Base-by-base conservation (phyloP, 23 tunicate genomes). In the Trididemnum clinides region DNA sequence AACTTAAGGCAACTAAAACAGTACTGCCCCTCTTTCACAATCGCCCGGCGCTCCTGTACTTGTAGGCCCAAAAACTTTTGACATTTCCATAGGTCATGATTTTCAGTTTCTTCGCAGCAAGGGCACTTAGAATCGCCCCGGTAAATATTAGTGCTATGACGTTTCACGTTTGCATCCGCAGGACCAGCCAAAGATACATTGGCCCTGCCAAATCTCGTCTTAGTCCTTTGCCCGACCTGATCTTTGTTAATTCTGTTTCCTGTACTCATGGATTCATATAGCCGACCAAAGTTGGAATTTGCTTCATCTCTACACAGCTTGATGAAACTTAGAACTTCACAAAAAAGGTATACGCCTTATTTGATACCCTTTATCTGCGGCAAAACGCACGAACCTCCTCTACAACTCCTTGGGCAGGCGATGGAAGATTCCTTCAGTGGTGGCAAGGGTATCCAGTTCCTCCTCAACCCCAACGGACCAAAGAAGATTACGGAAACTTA, bases 401-500 rank as follows among this genome's bases (percentile, higher is more conserved):
- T 31, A 37, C 37, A 66, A 31, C 10, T 66, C 75, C 7, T 10
- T 10, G n/a, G 75, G 37, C 19, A 66, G 37, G n/a, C 75, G 36
- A 3, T 6, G 10, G n/a, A 66, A 66, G 4, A 66, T 5, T 20
- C 37, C 37, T 32, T 66, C 37, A 29, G 37, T 66, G 6, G 75
- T 66, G 36, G 75, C 36, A 4, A 20, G 6, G 4, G 37, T 37
- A 66, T 66, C 37, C n/a, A 66, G 25, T n/a, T 59, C 66, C 66
- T 59, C 66, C 66, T 59, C 66, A 4, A 59, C 66, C 5, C 66
- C 66, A 59, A 10, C 66, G 22, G 66, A 10, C 3, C 20, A 10
- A 59, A 59, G 66, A 10, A 59, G 66, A 59, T 59, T 59, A 5
- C 66, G 66, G 66, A 4, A 59, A 28, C 66, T 59, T 59, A 59